Base-by-base conservation (phyloP, 2,797 vertebrate species). In the Sebastes iracundus region DNA sequence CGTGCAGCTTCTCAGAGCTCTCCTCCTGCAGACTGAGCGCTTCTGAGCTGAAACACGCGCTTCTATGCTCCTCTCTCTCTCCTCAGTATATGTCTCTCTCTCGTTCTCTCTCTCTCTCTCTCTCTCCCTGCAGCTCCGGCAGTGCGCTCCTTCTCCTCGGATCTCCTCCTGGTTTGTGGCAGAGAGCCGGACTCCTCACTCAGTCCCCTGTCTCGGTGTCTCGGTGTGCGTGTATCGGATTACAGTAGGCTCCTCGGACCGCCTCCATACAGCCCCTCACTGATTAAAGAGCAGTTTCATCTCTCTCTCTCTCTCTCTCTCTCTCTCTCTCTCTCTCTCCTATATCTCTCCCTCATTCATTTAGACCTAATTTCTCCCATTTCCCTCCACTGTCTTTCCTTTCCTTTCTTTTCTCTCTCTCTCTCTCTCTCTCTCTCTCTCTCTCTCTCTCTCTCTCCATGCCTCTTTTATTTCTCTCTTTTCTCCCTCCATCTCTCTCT, bases 171-270 rank as follows among this genome's bases (percentile, higher is more conserved):
- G 87, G 82, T 90, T 73, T 88, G 89, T 95, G 93, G 83, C 84
- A 84, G 87, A 16, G 59, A 62, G 84, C 69, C 38, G 61, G 52
- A 76, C 83, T 7, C 88, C 89, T 90, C 91, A 73, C 87, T 90
- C 93, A 72, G 42, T 88, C 91, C 90, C 89, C 89, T 62, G 81
- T 66, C 86, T 66, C 32, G 35, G 35, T 38, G 35, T 38, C 86
- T 66, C 32, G 35, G 35, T 38, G 35, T 38, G 35, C 59, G 79
- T 84, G 92, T 90, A 91, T 94, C 92, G 88, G 89, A 93, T 95
- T 95, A 95, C 92, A 94, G 91, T 90, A 86, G 90, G 89, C 92
- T 94, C 90, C 92, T 92, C 89, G 88, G 72, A 84, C 93, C 92
- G 92, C 92, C 94, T 93, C 92, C 89, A 73, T 66, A 69, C 20